Evolutionary conservation across 2,113 vertebrate species (phyloP).

Genomic region (Cervus canadensis): DNA sequence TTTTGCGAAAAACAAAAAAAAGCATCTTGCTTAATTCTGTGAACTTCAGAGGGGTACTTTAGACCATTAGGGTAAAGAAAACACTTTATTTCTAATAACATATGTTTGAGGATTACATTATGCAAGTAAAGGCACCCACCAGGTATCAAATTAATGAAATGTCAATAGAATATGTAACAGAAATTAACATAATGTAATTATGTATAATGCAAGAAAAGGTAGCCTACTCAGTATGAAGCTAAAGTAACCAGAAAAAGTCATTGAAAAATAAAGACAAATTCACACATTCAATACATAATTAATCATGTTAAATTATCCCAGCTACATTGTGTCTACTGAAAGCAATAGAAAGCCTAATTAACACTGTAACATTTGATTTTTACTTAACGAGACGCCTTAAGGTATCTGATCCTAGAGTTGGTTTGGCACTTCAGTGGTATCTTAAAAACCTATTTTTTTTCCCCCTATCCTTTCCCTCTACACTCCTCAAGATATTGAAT

Average conservation of each 20-base stretch:
- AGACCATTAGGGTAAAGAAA: neutral
- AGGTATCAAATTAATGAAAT: neutral
- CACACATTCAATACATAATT: neutral
- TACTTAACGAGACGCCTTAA: neutral
- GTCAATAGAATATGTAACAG: neutral
- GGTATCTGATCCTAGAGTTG: neutral
- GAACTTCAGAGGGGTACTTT: neutral
- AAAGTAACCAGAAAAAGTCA: neutral
- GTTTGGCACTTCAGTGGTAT: neutral
- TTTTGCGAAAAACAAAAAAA: neutral
- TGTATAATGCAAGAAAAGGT: neutral
- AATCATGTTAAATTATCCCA: neutral
- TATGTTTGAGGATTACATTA: neutral
- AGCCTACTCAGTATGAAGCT: neutral
- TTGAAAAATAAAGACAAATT: neutral
- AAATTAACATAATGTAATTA: neutral
- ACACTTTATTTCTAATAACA: neutral
- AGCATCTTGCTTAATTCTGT: neutral
- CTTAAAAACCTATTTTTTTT: neutral
- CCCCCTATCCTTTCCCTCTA: neutral
- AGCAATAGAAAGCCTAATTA: neutral
- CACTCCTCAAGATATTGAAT: neutral
- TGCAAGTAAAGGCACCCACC: neutral
- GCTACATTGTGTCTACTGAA: neutral
- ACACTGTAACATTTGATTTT: neutral